Evolutionary conservation across 2,113 vertebrate species (phyloP), one percentile per base, ranked within the genome.

Genomic region (Pelecanoides urinatrix): DNA sequence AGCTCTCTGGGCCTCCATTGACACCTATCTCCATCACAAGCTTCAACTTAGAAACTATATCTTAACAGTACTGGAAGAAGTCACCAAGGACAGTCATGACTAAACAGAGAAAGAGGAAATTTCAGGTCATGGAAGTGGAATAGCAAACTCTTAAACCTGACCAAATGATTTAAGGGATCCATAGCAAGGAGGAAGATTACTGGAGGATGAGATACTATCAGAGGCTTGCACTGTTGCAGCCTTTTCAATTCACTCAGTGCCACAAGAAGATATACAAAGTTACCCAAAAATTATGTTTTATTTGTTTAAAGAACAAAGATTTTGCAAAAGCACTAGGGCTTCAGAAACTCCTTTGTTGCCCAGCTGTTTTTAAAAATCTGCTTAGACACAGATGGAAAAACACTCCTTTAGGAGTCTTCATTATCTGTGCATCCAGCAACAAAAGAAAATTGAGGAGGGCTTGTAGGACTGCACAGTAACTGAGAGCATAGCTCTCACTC

Each of bases 361-460:
- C 82, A 96, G 78, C 45, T 92, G 88, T 65, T 94, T 92, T 90
- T 65, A 86, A 95, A 94, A 82, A 93, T 85, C 86, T 93, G 67
- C 75, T 93, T 86, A 88, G 74, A 90, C 49, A 75, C 88, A 93
- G 79, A 93, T 83, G 82, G 62, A 94, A 93, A 93, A 97, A 61
- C 58, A 40, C 55, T 93, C 91, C 92, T 95, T 86, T 72, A 95
- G 90, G 92, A 94, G 42, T 47, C 62, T 93, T 96, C 85, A 85
- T 82, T 93, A 89, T 78, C 90, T 92, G 73, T 76, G 13, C 59
- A 80, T 94, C 63, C 55, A 88, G 65, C 61, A 91, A 91, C 13
- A 80, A 59, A 32, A 86, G 45, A 91, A 88, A 91, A 86, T 18
- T 86, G 79, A 92, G 75, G 38, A 90, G 86, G n/a, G 42, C 25